Percentiles rank a stretch among this genome's conserved stretches.
Conservation (phyloP, 1,140 invertebrate genomes). For the Drosophila jambulina region DNA sequence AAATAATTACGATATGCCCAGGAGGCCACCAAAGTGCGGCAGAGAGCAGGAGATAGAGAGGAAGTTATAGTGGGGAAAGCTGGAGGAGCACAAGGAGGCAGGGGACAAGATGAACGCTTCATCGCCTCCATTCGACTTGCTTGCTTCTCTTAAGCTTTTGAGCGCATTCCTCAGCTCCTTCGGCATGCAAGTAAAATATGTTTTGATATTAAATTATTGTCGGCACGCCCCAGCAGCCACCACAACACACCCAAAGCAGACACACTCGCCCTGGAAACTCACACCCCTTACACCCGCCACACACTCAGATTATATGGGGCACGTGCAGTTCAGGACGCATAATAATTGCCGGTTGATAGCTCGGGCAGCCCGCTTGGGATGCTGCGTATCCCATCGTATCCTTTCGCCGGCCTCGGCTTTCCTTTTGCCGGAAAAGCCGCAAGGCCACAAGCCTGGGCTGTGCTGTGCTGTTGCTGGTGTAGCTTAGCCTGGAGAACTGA, state of each 20-base stretch:
- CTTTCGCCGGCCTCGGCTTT: slow-evolving; percentile 27
- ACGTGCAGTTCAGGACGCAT: slow-evolving; percentile 63
- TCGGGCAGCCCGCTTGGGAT: slow-evolving; percentile 30
- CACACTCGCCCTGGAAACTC: background rate
- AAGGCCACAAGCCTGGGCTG: slow-evolving; percentile 53
- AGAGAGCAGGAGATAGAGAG: background rate
- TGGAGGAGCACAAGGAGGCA: background rate
- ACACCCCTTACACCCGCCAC: background rate
- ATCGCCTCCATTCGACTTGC: slow-evolving; percentile 58
- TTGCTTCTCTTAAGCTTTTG: slow-evolving; percentile 45
- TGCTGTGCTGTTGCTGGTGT: slow-evolving; percentile 11
- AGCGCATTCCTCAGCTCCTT: slow-evolving; percentile 72
- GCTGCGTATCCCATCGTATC: slow-evolving; percentile 50
- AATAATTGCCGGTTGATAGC: slow-evolving; percentile 78
- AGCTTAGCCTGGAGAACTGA: slow-evolving; percentile 50
- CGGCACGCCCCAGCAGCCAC: slow-evolving; percentile 52
- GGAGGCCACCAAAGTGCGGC: background rate
- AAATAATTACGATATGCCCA: slow-evolving; percentile 59
- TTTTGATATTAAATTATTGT: slow-evolving; percentile 84
- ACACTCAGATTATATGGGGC: slow-evolving; percentile 35
- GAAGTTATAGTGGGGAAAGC: background rate
- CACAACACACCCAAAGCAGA: slow-evolving; percentile 3
- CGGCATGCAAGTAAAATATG: slow-evolving; percentile 82
- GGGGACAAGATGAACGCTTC: slow-evolving; percentile 43
- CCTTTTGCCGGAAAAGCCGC: slow-evolving; percentile 23